Evolutionary conservation across 2,113 vertebrate genomes (phyloP).

Genomic region (Oostethus manadensis): DNA sequence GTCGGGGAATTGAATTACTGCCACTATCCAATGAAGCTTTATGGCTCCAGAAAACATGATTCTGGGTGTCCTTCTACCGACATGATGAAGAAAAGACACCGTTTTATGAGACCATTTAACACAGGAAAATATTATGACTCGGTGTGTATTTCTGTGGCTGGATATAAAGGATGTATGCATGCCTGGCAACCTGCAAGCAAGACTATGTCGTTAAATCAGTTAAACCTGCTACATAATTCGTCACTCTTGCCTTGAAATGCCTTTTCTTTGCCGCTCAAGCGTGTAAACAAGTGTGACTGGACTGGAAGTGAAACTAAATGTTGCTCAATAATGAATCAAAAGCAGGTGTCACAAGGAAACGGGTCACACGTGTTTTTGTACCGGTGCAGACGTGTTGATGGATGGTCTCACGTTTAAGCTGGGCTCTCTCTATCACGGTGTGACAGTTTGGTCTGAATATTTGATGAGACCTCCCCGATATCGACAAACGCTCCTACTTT

Average conservation of each 20-base stretch:
- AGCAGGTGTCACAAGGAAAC: conserved; percentile 44
- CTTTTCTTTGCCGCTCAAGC: not conserved
- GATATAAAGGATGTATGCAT: conserved; percentile 10
- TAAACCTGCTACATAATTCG: not conserved
- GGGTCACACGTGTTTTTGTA: conserved; percentile 38
- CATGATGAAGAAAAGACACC: conserved; percentile 19
- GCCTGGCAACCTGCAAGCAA: conserved; percentile 1
- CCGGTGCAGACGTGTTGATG: conserved; percentile 46
- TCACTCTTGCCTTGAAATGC: not conserved
- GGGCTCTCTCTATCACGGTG: conserved; percentile 36
- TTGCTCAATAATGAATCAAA: conserved; percentile 45
- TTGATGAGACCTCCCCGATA: conserved; percentile 45
- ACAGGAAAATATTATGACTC: conserved; percentile 10
- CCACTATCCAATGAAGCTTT: conserved; percentile 41
- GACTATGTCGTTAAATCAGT: not conserved
- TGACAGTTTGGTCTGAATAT: conserved; percentile 46
- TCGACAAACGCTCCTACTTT: not conserved
- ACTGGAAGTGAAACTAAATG: conserved; percentile 24
- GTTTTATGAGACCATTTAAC: conserved; percentile 34
- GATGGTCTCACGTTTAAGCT: conserved; percentile 50
- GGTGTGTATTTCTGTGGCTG: not conserved
- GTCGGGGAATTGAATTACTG: conserved; percentile 64
- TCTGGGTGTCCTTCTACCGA: conserved; percentile 19
- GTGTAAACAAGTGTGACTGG: not conserved
- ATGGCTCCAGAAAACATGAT: conserved; percentile 30